phyloP scores from a whole-genome alignment of 2,113 vertebrate genomes.

The Xyrauchen texanus region DNA sequence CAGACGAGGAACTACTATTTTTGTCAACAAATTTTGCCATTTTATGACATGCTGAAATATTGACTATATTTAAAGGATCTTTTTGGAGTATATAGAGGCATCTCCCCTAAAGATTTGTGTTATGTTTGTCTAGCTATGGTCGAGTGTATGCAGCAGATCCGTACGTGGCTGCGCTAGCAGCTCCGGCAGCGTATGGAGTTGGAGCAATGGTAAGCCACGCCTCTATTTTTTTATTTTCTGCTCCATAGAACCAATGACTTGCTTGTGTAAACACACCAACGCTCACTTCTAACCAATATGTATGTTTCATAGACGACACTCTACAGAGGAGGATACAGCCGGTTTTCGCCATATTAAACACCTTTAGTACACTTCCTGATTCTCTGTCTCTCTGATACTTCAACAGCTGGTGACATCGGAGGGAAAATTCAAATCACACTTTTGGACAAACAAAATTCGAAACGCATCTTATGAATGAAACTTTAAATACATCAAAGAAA shows the following conservation, averaged over 20 bases:
- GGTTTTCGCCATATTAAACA: slow-evolving; percentile 77
- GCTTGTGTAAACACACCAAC: no score
- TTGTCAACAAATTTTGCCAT: no score
- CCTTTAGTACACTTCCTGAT: slow-evolving; percentile 17
- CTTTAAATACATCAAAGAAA: slow-evolving; percentile 35
- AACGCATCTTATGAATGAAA: slow-evolving; percentile 40
- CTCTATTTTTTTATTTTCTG: not conserved
- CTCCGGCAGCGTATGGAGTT: slow-evolving; percentile 91
- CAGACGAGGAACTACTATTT: no score
- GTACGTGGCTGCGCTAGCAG: slow-evolving; percentile 92
- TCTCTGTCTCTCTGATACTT: slow-evolving; percentile 44
- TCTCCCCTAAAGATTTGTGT: no score
- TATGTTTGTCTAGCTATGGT: slow-evolving; percentile 80
- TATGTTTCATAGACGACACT: slow-evolving; percentile 69
- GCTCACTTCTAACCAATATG: not conserved
- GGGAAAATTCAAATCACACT: slow-evolving; percentile 36
- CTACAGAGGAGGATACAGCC: slow-evolving; percentile 80
- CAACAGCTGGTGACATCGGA: slow-evolving; percentile 47
- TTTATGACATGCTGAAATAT: no score
- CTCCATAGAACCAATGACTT: not conserved
- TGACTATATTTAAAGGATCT: no score
- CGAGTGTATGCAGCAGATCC: slow-evolving; percentile 98
- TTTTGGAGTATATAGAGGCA: no score
- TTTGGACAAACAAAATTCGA: not conserved
- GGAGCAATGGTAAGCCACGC: slow-evolving; percentile 90